These are phyloP conservation scores for Neelides sp. DNA, from an alignment of 1,140 invertebrate species.

Conservation along the genomic window DNA sequence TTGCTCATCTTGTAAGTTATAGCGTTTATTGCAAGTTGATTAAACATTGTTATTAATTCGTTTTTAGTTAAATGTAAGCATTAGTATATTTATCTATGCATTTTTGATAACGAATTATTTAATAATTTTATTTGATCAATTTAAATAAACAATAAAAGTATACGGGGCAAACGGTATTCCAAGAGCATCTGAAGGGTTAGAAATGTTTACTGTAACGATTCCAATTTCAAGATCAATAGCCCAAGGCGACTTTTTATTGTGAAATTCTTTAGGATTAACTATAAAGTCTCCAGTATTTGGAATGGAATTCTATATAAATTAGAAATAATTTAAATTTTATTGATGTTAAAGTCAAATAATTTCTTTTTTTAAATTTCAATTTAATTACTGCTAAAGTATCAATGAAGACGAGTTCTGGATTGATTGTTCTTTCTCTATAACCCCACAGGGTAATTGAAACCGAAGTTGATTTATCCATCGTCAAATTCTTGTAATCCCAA, in stretches of 20 bases:
- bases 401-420: conserved; percentile 51
- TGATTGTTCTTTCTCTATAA: conserved; percentile 66
- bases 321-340: not conserved
- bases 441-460: conserved; percentile 73
- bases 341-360: not conserved
- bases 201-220: conserved; percentile 79
- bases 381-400: conserved; percentile 40
- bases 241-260: conserved; percentile 52
- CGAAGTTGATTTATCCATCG: conserved; percentile 56
- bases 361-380: not conserved
- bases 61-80: no score
- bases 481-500: conserved; percentile 74
- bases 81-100: no score
- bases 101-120: no score
- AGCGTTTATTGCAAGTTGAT: no score
- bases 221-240: conserved; percentile 64
- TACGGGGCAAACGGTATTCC: conserved; percentile 62
- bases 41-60: no score
- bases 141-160: no score
- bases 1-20: no score
- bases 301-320: conserved; percentile 43
- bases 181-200: conserved; percentile 53
- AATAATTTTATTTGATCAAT: no score
- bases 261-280: conserved; percentile 51
- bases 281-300: conserved; percentile 52